Conservation (phyloP, 1,140 invertebrate genomes). For the Drosophila athabasca region DNA sequence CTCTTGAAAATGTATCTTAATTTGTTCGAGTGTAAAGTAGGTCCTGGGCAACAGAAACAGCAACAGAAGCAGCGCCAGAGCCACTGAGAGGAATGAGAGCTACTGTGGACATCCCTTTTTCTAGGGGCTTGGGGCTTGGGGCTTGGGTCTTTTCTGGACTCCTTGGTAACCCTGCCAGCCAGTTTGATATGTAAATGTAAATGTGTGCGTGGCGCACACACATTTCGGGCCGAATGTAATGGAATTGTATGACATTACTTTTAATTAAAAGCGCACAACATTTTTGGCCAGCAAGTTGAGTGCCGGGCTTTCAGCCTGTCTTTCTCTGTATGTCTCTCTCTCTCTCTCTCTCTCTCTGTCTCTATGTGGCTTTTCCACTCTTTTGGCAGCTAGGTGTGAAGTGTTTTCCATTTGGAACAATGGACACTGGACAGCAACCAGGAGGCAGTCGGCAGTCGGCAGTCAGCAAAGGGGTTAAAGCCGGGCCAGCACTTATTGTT, state of each 20-base stretch:
- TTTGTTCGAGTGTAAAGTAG: not conserved
- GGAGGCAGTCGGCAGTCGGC: not conserved
- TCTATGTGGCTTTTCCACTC: slow-evolving; percentile 4
- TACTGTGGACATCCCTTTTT: slow-evolving; percentile 8
- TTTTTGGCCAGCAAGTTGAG: slow-evolving; percentile 71
- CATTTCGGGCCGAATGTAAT: slow-evolving; percentile 77
- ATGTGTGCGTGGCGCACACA: slow-evolving; percentile 68
- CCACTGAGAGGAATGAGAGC: no score
- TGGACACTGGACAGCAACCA: slow-evolving; percentile 12
- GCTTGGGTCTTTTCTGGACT: slow-evolving; percentile 4
- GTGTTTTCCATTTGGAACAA: slow-evolving; percentile 51
- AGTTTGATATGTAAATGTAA: slow-evolving; percentile 81
- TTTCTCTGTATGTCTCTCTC: slow-evolving; percentile 21
- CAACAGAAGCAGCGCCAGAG: no score
- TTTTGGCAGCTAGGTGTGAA: slow-evolving; percentile 68
- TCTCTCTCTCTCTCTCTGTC: slow-evolving; percentile 11
- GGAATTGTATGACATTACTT: slow-evolving; percentile 83
- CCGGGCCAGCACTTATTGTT: slow-evolving; percentile 41
- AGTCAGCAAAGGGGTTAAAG: slow-evolving; percentile 51
- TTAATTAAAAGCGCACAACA: slow-evolving; percentile 83
- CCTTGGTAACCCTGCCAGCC: slow-evolving; percentile 38
- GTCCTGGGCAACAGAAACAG: no score
- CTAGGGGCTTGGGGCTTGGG: slow-evolving; percentile 15
- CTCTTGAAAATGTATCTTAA: no score
- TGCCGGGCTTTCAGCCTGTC: slow-evolving; percentile 47